A percentile compares a stretch with the other conserved stretches of the same genome.
phyloP scores from a whole-genome alignment of 2,113 vertebrate species.

The Arothron firmamentum region DNA sequence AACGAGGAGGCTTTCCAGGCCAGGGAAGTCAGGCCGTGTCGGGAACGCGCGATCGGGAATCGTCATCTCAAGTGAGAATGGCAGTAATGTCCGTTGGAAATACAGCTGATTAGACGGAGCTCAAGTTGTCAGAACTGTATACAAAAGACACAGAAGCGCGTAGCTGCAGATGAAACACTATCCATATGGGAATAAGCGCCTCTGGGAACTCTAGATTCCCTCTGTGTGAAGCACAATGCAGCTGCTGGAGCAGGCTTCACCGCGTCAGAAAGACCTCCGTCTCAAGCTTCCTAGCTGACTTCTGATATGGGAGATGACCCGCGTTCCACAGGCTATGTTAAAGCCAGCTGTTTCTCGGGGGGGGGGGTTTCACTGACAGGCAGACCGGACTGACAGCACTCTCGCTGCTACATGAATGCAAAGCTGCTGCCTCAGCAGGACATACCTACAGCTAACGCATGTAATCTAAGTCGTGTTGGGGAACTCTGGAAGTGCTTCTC shows the following conservation, averaged over 20 bases:
- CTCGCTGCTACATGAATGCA: slow-evolving; percentile 15
- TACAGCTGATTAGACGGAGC: not conserved
- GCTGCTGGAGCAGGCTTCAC: slow-evolving; percentile 36
- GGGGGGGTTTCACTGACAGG: slow-evolving; percentile 24
- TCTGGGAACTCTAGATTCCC: slow-evolving; percentile 37
- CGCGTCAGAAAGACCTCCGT: slow-evolving; percentile 15
- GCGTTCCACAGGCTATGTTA: slow-evolving; percentile 12
- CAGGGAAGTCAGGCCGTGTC: too few species aligned
- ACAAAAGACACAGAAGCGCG: slow-evolving; percentile 27
- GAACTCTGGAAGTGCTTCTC: not conserved
- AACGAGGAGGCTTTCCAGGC: too few species aligned
- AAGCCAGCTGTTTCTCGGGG: slow-evolving; percentile 26
- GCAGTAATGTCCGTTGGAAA: not conserved
- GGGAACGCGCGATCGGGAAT: too few species aligned
- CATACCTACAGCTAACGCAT: slow-evolving; percentile 17
- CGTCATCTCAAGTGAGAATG: too few species aligned
- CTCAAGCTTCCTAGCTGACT: slow-evolving; percentile 31
- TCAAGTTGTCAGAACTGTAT: slow-evolving; percentile 12
- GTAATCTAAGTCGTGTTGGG: slow-evolving; percentile 15
- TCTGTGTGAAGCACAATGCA: slow-evolving; percentile 43
- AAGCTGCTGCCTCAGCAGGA: slow-evolving; percentile 41
- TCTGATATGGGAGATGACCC: slow-evolving; percentile 31
- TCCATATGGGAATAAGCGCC: slow-evolving; percentile 42
- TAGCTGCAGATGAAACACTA: slow-evolving; percentile 45
- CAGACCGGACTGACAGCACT: slow-evolving; percentile 16